Evolutionary conservation across 2,888 invertebrate genomes (phyloP).

Genomic region (Acanthacorydalis orientalis): DNA sequence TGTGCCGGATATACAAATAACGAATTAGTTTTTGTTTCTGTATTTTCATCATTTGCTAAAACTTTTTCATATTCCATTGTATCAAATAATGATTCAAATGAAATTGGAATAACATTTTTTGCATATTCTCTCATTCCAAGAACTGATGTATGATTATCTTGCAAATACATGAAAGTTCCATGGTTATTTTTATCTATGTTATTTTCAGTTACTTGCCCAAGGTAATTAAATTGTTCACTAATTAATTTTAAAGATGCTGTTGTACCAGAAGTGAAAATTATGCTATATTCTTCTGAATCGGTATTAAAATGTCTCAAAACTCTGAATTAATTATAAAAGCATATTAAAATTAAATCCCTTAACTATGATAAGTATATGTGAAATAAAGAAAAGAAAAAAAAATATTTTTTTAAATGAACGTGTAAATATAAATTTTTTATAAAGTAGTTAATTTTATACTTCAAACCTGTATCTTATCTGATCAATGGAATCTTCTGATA

Average conservation of each 20-base stretch:
- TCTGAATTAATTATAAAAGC: constrained; percentile 26
- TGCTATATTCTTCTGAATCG: constrained; percentile 57
- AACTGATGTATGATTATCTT: constrained; percentile 92
- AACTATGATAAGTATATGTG: too few relatives aligned
- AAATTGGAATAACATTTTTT: constrained; percentile 35
- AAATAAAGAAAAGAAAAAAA: neutral
- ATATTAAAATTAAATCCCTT: neutral
- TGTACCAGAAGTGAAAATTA: constrained; percentile 91
- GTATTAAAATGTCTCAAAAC: constrained; percentile 77
- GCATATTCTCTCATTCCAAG: constrained; percentile 77
- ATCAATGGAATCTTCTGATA: constrained; percentile 71
- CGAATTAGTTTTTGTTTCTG: constrained; percentile 24
- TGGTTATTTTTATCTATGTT: constrained; percentile 15
- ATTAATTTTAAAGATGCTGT: constrained; percentile 72
- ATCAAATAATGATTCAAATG: constrained; percentile 36
- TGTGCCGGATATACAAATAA: constrained; percentile 81
- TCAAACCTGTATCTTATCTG: constrained; percentile 56
- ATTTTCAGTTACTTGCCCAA: constrained; percentile 11
- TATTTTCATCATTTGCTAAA: constrained; percentile 20
- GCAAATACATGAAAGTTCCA: constrained; percentile 61
- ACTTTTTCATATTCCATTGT: constrained; percentile 15
- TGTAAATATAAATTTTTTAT: constrained; percentile 9
- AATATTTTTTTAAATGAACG: neutral
- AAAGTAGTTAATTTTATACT: constrained; percentile 5
- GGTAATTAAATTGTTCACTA: constrained; percentile 63